These are phyloP conservation scores for Sminthopsis crassicaudata DNA, from an alignment of 2,113 vertebrate species.

Conservation along the genomic window DNA sequence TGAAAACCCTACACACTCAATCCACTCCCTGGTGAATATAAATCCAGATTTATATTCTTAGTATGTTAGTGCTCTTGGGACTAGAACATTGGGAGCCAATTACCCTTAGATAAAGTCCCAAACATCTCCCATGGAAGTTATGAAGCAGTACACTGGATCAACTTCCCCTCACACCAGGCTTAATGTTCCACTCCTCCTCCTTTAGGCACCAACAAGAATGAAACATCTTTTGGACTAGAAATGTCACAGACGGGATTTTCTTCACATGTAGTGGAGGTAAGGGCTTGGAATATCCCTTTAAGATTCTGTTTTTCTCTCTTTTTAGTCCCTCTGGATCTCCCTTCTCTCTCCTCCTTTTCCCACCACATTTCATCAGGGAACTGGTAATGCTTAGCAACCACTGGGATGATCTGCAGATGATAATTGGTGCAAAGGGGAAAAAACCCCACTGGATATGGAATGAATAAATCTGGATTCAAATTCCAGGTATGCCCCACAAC, in stretches of 20 bases:
- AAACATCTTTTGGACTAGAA: constrained; percentile 94
- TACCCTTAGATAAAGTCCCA: not conserved
- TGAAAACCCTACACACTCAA: not conserved
- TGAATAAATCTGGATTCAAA: not conserved
- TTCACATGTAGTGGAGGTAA: constrained; percentile 95
- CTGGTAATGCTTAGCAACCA: not conserved
- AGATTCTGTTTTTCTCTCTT: not conserved
- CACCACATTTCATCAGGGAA: not conserved
- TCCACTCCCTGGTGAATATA: not conserved
- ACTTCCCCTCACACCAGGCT: fast-evolving
- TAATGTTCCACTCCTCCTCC: not conserved
- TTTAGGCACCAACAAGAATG: constrained; percentile 93
- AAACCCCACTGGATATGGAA: not conserved
- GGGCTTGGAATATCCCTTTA: fast-evolving
- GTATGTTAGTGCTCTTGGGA: not conserved
- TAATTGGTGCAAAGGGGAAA: not conserved
- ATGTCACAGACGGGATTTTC: constrained; percentile 99
- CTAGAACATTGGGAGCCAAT: not conserved
- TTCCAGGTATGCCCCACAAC: not conserved
- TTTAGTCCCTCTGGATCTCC: not conserved
- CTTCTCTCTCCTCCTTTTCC: not conserved
- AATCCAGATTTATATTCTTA: not conserved
- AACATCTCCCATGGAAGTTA: not conserved
- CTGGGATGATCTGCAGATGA: not conserved
- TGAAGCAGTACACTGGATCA: not conserved